Base-by-base conservation (phyloP, 2,888 invertebrate species). In the Ceriagrion tenellum region DNA sequence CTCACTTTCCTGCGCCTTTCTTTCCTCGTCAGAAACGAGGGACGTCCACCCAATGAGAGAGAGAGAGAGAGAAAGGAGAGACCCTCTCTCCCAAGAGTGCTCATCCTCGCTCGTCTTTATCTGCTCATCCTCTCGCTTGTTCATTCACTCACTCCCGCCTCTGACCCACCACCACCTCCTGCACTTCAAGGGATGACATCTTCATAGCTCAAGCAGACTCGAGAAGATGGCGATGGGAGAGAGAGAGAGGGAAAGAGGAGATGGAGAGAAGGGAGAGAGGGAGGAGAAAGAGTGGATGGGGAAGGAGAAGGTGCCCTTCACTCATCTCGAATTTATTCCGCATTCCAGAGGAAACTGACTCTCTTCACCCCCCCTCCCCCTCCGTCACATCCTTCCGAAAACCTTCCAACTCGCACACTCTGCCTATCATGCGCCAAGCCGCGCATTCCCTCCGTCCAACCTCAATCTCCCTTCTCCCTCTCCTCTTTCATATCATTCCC, bases 321-420 rank as follows among this genome's bases (percentile, higher is more conserved):
- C 93, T 93, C 93, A 69, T 40, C 69, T 47, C 18, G 93, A 93
- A 93, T 93, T 93, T 93, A 93, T 69, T 93, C 93, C 93, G 93
- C 93, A 93, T 93, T 93, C 93, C 93, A 69, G 63, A 47, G 40
- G 69, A 47, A 89, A 40, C 89, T 55, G n/a, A 55, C 89, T 89
- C 26, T 47, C 18, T 56, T n/a, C n/a, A n/a, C n/a, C n/a, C n/a
- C 90, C 59, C 59, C 55, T n/a, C 90, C 90, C 56, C 59, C 16
- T 59, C 59, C 59, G 59, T 47, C 47, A 47, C 47, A 47, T 26
- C 26, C 55, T 20, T n/a, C n/a, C 69, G 26, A n/a, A 30, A 81
- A 81, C 4, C 30, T 35, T 35, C 26, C 30, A n/a, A 30, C 74
- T 81, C 74, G 74, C 30, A 35, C 74, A 16, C 74, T 35, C 23